Evolutionary conservation across 2,888 invertebrate species (phyloP).

Genomic region (Sarcophaga rosellei): DNA sequence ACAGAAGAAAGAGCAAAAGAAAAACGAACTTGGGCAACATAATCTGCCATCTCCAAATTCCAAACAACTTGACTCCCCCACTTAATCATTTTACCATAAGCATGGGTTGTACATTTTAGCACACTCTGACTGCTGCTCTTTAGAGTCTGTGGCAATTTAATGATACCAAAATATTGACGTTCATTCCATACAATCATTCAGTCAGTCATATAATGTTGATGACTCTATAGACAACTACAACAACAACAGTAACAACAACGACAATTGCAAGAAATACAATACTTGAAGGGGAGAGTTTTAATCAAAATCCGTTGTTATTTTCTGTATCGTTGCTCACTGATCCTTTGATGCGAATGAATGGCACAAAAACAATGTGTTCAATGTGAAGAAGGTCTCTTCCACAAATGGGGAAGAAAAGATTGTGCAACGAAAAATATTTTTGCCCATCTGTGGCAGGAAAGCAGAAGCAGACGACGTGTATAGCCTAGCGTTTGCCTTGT

Average conservation of each 20-base stretch:
- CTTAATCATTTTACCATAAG: conserved; percentile 21
- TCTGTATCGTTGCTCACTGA: conserved; percentile 84
- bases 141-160: conserved; percentile 47
- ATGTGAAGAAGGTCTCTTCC: conserved; percentile 48
- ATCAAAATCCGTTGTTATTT: conserved; percentile 84
- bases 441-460: conserved; percentile 68
- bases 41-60: conserved; percentile 68
- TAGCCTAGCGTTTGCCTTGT: conserved; percentile 70
- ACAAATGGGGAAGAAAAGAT: conserved; percentile 45
- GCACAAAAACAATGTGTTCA: conserved; percentile 69
- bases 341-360: conserved; percentile 80
- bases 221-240: conserved; percentile 55
- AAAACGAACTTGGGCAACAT: conserved; percentile 72
- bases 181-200: conserved; percentile 22
- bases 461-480: conserved; percentile 47
- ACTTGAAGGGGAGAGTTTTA: conserved; percentile 80
- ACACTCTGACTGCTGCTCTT: conserved; percentile 25
- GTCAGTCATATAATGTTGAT: conserved; percentile 53
- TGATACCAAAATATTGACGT: conserved; percentile 69
- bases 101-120: conserved; percentile 43
- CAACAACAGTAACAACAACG: conserved; percentile 39
- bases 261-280: conserved; percentile 61
- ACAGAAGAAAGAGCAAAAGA: conserved; percentile 10
- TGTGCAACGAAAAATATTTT: conserved; percentile 48
- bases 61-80: conserved; percentile 45